Evolutionary conservation across 2,797 vertebrate species (phyloP).

Genomic region (Molossus molossus): DNA sequence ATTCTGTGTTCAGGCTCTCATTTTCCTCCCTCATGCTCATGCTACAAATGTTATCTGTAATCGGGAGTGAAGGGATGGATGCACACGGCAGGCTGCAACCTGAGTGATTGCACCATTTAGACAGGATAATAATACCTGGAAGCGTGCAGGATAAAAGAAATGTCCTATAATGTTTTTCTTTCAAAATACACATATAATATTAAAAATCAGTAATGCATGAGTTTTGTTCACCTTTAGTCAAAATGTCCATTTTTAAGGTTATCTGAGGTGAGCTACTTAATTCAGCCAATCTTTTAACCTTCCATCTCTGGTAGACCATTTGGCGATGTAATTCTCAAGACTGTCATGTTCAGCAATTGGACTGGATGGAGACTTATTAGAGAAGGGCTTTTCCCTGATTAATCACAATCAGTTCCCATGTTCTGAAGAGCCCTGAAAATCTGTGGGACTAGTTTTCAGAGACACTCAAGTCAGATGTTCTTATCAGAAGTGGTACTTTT

Average conservation of each 20-base stretch:
- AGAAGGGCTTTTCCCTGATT: constrained; percentile 85
- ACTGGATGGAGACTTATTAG: constrained; percentile 85
- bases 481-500: constrained; percentile 80
- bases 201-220: constrained; percentile 74
- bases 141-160: constrained; percentile 34
- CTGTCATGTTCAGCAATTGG: constrained; percentile 84
- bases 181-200: constrained; percentile 74
- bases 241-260: constrained; percentile 77
- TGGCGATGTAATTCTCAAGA: constrained; percentile 82
- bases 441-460: constrained; percentile 82
- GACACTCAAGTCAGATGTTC: constrained; percentile 79
- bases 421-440: constrained; percentile 85
- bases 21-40: constrained; percentile 62
- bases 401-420: constrained; percentile 84
- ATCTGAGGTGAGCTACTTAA: constrained; percentile 78
- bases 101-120: constrained; percentile 72
- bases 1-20: constrained; percentile 6
- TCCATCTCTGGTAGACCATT: constrained; percentile 81
- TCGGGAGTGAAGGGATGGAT: constrained; percentile 79
- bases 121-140: constrained; percentile 68
- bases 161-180: constrained; percentile 69
- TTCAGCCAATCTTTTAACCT: constrained; percentile 80
- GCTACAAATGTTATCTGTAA: constrained; percentile 75
- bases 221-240: constrained; percentile 62
- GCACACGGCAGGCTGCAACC: constrained; percentile 66